Conservation (phyloP, 2,888 invertebrate species). For the Apodemia hepburni region DNA sequence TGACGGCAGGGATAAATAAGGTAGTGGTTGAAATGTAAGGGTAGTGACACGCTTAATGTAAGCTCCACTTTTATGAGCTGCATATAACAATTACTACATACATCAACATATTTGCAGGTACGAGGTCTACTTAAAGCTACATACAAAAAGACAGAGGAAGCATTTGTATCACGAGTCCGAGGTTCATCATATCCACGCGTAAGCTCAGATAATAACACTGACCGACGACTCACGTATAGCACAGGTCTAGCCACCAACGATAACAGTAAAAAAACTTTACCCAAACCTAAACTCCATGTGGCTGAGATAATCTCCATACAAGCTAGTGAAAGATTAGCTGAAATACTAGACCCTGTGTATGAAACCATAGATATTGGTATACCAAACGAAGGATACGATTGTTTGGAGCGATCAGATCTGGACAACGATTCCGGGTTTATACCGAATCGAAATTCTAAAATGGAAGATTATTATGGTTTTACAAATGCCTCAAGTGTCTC, state of each 20-base stretch:
- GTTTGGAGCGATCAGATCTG: slow-evolving; percentile 45
- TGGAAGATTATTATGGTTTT: slow-evolving; percentile 55
- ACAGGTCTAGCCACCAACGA: slow-evolving; percentile 49
- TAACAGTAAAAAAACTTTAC: slow-evolving; percentile 45
- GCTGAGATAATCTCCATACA: slow-evolving; percentile 73
- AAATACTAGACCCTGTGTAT: slow-evolving; percentile 67
- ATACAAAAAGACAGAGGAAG: slow-evolving; percentile 65
- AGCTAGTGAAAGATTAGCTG: slow-evolving; percentile 62
- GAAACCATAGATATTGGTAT: slow-evolving; percentile 59
- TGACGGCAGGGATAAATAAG: too few species aligned
- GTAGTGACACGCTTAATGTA: too few species aligned
- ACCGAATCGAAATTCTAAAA: slow-evolving; percentile 42
- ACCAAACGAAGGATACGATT: slow-evolving; percentile 55
- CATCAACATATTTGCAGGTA: slow-evolving; percentile 47
- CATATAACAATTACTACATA: too few species aligned
- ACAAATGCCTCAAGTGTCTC: slow-evolving; percentile 60
- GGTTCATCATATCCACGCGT: slow-evolving; percentile 45
- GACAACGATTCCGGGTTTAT: slow-evolving; percentile 48
- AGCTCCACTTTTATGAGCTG: too few species aligned
- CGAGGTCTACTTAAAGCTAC: slow-evolving; percentile 61
- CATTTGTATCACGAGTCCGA: slow-evolving; percentile 57
- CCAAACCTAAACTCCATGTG: slow-evolving; percentile 56
- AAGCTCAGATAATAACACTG: slow-evolving; percentile 45
- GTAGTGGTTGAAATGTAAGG: too few species aligned
- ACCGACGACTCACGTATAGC: slow-evolving; percentile 59